Conservation (phyloP, 1,140 invertebrate genomes). For the Phocides pigmalion region DNA sequence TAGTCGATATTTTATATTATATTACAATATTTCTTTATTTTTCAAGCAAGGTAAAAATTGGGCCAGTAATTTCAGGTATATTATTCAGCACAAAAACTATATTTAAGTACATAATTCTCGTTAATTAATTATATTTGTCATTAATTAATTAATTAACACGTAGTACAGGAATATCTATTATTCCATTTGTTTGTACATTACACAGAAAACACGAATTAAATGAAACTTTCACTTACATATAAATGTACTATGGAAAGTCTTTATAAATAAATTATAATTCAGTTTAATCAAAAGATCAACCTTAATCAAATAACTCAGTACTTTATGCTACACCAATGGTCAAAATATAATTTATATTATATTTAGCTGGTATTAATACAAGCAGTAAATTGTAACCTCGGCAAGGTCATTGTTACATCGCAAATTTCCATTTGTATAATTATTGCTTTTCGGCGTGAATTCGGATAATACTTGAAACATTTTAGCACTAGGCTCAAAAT, state of each 20-base stretch:
- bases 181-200: no score
- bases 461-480: conserved; percentile 31
- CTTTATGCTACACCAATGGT: no score
- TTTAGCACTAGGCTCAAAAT: conserved; percentile 42
- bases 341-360: not conserved
- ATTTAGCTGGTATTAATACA: conserved; percentile 2
- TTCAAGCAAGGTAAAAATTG: conserved; percentile 45
- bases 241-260: no score
- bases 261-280: no score
- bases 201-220: no score
- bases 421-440: conserved; percentile 24
- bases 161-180: no score
- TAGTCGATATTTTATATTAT: conserved; percentile 17
- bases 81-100: conserved; percentile 22
- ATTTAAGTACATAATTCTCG: conserved; percentile 1
- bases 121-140: not conserved
- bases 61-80: conserved; percentile 28
- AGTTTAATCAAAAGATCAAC: no score
- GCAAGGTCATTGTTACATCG: conserved; percentile 11
- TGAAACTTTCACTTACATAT: no score
- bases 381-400: conserved; percentile 1
- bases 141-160: not conserved
- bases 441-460: conserved; percentile 35
- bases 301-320: no score
- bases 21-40: conserved; percentile 19